These are phyloP conservation scores for Drosophila serrata DNA, from an alignment of 1,140 invertebrate genomes.

Conservation along the genomic window DNA sequence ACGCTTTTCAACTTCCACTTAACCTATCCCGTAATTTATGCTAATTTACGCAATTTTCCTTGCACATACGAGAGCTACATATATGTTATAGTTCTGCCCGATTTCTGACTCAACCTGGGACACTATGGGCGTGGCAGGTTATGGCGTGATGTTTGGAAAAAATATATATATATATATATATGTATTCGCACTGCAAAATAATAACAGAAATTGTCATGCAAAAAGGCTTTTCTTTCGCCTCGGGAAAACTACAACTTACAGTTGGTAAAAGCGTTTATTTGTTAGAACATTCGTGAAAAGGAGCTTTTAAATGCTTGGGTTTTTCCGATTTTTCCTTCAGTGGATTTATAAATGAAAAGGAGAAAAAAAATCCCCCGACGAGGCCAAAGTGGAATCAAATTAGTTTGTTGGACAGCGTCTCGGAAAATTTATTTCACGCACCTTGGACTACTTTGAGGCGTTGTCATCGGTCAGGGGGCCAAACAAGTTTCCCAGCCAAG, in stretches of 20 bases:
- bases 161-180: constrained; percentile 11
- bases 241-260: too few species aligned
- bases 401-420: constrained; percentile 6
- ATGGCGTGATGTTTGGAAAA: constrained; percentile 50
- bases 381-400: constrained; percentile 65
- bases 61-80: constrained; percentile 7
- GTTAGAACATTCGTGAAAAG: not conserved
- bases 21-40: constrained; percentile 73
- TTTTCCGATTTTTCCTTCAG: not conserved
- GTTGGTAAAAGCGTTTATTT: not conserved
- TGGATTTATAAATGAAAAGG: constrained; percentile 5
- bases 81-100: not conserved
- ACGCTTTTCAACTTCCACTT: constrained; percentile 73
- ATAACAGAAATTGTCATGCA: constrained; percentile 47
- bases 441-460: constrained; percentile 79
- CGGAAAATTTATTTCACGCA: constrained; percentile 79
- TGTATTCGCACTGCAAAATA: constrained; percentile 50
- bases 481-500: constrained; percentile 72
- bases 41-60: constrained; percentile 78
- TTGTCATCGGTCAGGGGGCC: constrained; percentile 57
- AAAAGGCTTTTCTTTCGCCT: too few species aligned
- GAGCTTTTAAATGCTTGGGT: not conserved
- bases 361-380: constrained; percentile 30
- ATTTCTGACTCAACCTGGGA: constrained; percentile 16
- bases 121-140: constrained; percentile 23